Base-by-base conservation (phyloP, 2,113 vertebrate genomes). In the Platycercus adscitus region DNA sequence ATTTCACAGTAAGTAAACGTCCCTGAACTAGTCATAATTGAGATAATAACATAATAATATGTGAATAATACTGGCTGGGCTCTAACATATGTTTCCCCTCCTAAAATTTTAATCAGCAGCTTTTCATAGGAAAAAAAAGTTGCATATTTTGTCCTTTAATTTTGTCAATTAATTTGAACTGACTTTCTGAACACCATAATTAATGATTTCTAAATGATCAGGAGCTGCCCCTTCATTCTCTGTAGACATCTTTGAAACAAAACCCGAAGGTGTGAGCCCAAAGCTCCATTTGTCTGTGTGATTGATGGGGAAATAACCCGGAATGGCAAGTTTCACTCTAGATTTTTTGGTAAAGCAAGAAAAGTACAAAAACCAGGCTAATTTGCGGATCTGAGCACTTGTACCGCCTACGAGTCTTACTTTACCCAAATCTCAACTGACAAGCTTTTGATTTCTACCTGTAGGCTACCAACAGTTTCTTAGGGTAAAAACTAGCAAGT, bases 391-490 rank as follows among this genome's bases (percentile, higher is more conserved):
- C 86, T 77, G 91, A 94, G 43, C 53, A 31, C 24, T 93, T 94
- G 87, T 61, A 84, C 44, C 0, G 8, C 89, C 84, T 61, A 35
- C n/a, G 63, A 89, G 23, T 82, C 70, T 73, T 91, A 43, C 55
- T 91, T 82, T 63, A 96, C 17, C 77, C 86, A 97, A 94, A 97
- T 96, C 88, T 87, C 84, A 96, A 85, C 66, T 97, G 96, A 96
- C 96, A 95, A 1, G 66, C 46, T 89, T 95, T 94, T 92, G 88
- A 77, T 92, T 96, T 96, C 95, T 96, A 95, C 89, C 96, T 96
- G 95, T 94, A 97, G 96, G 96, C 96, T 96, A 96, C 66, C 83
- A 95, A 87, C 91, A 94, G 88, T 92, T 97, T 96, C 83, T 92
- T 49, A 82, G 91, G 92, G 92, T 92, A 95, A 89, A 80, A 96